These are phyloP conservation scores for Patella depressa DNA, from an alignment of 2,888 invertebrate species.

Conservation along the genomic window DNA sequence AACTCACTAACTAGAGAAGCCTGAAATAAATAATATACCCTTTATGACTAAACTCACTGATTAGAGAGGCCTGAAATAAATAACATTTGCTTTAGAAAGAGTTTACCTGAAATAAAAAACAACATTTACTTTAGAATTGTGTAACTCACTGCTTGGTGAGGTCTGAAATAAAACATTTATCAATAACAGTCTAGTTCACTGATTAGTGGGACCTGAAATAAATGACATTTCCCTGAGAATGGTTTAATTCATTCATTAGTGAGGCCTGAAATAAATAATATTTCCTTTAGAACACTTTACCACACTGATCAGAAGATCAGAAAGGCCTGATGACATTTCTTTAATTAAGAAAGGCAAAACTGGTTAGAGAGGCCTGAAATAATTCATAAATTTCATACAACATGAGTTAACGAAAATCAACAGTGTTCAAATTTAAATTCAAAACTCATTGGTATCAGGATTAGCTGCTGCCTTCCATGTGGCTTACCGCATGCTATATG, in stretches of 20 bases:
- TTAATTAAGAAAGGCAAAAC: too few species aligned
- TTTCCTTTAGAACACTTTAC: too few species aligned
- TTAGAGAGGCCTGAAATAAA: conserved; percentile 59
- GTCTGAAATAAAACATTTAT: conserved; percentile 48
- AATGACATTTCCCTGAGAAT: conserved; percentile 38
- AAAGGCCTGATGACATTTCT: too few species aligned
- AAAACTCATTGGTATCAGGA: neutral
- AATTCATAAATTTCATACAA: neutral
- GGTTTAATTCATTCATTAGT: conserved; percentile 55
- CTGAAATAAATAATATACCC: conserved; percentile 48
- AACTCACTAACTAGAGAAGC: conserved; percentile 62
- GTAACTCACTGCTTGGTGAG: conserved; percentile 57
- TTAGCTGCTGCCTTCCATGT: too few species aligned
- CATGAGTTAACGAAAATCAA: too few species aligned
- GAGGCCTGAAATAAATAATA: conserved; percentile 58
- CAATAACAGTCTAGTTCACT: conserved; percentile 35
- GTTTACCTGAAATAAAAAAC: conserved; percentile 48
- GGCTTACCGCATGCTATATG: too few species aligned
- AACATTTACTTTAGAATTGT: conserved; percentile 23
- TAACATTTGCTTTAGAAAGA: conserved; percentile 41
- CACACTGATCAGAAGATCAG: too few species aligned
- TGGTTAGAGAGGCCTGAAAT: too few species aligned
- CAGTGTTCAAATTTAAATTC: neutral
- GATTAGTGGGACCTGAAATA: conserved; percentile 61
- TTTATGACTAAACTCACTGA: conserved; percentile 51